Base-by-base conservation (phyloP, 2,113 vertebrate species). In the Saimiri boliviensis region DNA sequence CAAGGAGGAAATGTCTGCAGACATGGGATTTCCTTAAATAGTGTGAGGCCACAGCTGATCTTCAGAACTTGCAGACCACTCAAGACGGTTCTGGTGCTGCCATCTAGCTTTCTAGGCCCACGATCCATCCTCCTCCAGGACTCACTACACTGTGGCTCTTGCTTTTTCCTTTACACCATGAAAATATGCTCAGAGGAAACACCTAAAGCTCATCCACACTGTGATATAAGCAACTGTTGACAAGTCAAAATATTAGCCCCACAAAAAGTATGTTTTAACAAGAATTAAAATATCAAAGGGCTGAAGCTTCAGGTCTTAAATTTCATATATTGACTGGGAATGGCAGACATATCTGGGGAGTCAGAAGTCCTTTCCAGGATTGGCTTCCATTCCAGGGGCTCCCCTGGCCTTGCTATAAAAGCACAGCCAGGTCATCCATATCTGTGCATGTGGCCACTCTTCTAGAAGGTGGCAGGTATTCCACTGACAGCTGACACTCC, bases 251-350 rank as follows among this genome's bases (percentile, higher is more conserved):
- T 32, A 73, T 25, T 17, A 83, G 14, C 4, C 23, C 32, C 47
- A 73, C 42, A 52, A 91, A 93, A 93, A 85, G 35, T 27, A 30
- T n/a, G 63, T 37, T 86, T 85, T 27, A 49, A 66, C 8, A 91
- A 45, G 56, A 90, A 90, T 40, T 32, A 81, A 92, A 93, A 68
- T 10, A 13, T 60, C 91, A 45, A 2, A 90, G 2, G 23, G 12
- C 17, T 82, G 23, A 89, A 93, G 30, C 35, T 32, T 52, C 4
- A 45, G 4, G 3, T 77, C 19, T 56, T 58, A 25, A 94, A 83
- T 47, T 79, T 40, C 63, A 8, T 20, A 1, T 52, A 60, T 35
- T 35, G 76, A 17, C 16, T 4, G 86, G 42, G 25, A 91, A 71
- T 40, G 17, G 16, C 40, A 86, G 54, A 86, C 16, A 32, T 52